Evolutionary conservation across 2,113 vertebrate genomes (phyloP).

Genomic region (Haemorhous mexicanus): DNA sequence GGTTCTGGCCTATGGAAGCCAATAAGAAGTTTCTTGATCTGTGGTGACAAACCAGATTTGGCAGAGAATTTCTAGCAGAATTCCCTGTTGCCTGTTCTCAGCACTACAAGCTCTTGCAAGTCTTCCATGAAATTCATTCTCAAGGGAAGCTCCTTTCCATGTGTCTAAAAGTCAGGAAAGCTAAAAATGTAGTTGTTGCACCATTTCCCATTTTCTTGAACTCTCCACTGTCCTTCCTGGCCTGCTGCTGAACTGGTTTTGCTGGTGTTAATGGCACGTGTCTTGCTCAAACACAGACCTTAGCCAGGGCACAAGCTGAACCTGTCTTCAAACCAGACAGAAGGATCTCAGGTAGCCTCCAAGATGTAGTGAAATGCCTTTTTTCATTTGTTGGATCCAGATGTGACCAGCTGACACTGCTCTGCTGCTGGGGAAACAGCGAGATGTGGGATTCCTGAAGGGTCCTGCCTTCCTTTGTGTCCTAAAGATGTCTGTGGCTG

Average conservation of each 20-base stretch:
- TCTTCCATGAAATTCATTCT: not conserved
- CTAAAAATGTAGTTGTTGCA: not conserved
- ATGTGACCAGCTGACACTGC: not conserved
- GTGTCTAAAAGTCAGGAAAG: not conserved
- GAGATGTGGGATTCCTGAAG: not conserved
- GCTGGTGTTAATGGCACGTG: fast-evolving
- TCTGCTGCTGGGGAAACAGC: not conserved
- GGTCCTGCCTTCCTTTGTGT: not conserved
- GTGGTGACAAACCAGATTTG: not conserved
- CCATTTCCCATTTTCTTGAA: not conserved
- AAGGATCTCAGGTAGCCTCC: not conserved
- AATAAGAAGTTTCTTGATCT: not conserved
- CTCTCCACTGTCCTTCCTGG: not conserved
- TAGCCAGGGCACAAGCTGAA: not conserved
- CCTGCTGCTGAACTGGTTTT: not conserved
- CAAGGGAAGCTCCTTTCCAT: not conserved
- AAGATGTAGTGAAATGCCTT: not conserved
- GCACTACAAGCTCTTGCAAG: not conserved
- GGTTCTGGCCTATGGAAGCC: not conserved
- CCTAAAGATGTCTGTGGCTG: not conserved
- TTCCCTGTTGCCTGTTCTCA: not conserved
- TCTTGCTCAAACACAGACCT: not conserved
- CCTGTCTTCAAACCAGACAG: not conserved
- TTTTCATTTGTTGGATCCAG: not conserved
- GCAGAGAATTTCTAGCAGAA: not conserved